phyloP scores from a whole-genome alignment of 2,113 vertebrate species.

The Suncus etruscus region DNA sequence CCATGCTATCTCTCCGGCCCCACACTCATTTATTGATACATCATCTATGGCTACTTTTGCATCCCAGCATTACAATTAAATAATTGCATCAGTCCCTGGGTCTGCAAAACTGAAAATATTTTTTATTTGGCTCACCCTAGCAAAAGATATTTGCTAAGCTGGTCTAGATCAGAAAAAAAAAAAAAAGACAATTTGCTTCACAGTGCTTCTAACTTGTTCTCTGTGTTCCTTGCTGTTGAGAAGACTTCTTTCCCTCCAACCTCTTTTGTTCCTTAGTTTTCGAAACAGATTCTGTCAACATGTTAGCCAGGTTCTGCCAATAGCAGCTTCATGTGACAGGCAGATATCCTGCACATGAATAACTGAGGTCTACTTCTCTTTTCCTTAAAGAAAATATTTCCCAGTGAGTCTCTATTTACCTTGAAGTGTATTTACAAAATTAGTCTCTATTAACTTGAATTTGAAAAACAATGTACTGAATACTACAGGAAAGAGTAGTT shows the following conservation, averaged over 20 bases:
- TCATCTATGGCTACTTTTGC: not conserved
- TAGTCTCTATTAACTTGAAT: not conserved
- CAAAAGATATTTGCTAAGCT: slow-evolving; percentile 13
- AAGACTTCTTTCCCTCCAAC: too few species aligned
- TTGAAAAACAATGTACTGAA: not conserved
- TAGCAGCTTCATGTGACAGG: not conserved
- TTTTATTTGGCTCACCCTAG: not conserved
- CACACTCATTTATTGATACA: not conserved
- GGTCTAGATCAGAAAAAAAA: not conserved
- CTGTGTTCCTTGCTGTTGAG: not conserved
- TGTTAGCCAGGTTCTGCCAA: not conserved
- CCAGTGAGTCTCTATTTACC: not conserved
- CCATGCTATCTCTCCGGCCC: too few species aligned
- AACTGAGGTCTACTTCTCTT: not conserved
- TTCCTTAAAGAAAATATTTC: not conserved
- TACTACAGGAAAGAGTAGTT: not conserved
- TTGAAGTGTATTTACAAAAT: not conserved
- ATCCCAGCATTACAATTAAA: not conserved
- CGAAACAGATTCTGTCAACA: not conserved
- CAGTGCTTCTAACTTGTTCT: not conserved
- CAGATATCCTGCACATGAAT: accelerated
- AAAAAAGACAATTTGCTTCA: not conserved
- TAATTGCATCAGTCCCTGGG: not conserved
- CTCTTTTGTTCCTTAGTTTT: not conserved
- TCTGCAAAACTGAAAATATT: not conserved